phyloP scores from a whole-genome alignment of 2,888 invertebrate genomes.

The Diaprepes abbreviatus region DNA sequence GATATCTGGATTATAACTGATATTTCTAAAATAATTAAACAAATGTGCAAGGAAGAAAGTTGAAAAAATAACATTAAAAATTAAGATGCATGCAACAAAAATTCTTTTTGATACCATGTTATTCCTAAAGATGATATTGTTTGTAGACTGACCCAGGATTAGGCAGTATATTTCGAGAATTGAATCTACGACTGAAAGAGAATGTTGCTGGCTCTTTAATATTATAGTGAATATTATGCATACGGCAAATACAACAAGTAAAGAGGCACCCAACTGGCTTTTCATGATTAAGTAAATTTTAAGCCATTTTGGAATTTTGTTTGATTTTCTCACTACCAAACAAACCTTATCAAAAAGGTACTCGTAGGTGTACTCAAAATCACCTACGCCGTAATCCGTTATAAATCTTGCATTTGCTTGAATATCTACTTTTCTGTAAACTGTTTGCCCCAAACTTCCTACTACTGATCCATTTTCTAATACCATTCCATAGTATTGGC shows the following conservation, averaged over 20 bases:
- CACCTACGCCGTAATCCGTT: conserved; percentile 60
- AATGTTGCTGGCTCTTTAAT: background rate
- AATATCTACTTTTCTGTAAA: conserved; percentile 62
- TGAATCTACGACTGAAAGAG: background rate
- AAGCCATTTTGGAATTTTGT: conserved; percentile 65
- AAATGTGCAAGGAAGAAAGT: conserved; percentile 65
- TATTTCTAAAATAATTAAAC: conserved; percentile 64
- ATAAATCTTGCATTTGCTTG: conserved; percentile 67
- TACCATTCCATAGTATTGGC: conserved; percentile 30
- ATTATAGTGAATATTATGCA: background rate
- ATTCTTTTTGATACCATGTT: background rate
- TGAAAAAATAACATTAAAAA: conserved; percentile 56
- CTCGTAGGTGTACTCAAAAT: conserved; percentile 64
- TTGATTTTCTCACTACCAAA: conserved; percentile 66
- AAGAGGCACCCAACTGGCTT: background rate
- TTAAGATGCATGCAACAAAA: conserved; percentile 1
- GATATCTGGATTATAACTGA: conserved; percentile 67
- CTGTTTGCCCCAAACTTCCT: conserved; percentile 64
- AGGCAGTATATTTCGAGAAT: conserved; percentile 15
- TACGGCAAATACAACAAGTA: background rate
- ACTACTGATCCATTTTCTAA: conserved; percentile 32
- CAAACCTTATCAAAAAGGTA: conserved; percentile 65
- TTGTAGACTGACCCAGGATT: background rate
- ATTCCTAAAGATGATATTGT: background rate
- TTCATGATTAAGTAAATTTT: conserved; percentile 53